phyloP scores from a whole-genome alignment of 1,140 invertebrate genomes.

The Drosophila guanche region DNA sequence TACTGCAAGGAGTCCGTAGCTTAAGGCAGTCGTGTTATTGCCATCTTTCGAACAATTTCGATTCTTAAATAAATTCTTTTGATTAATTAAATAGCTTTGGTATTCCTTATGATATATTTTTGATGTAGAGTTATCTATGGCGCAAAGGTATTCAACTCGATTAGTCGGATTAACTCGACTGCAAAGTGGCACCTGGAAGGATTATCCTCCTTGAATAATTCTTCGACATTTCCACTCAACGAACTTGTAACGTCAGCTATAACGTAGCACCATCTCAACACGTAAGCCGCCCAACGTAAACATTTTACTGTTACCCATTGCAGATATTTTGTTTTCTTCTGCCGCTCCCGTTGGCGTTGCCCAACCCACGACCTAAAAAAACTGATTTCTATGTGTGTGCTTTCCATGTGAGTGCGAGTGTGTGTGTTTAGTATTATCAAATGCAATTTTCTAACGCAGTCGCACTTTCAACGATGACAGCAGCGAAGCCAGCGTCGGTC shows the following conservation, averaged over 20 bases:
- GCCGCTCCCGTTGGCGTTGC: background rate
- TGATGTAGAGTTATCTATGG: too few species aligned
- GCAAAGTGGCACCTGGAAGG: too few species aligned
- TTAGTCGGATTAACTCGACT: too few species aligned
- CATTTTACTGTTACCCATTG: constrained; percentile 7
- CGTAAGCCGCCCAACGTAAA: constrained; percentile 41
- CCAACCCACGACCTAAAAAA: constrained; percentile 70
- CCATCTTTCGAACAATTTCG: too few species aligned
- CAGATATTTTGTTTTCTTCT: constrained; percentile 33
- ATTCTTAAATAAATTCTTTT: constrained; percentile 8
- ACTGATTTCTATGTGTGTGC: constrained; percentile 46
- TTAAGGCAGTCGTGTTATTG: too few species aligned
- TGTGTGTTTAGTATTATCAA: constrained; percentile 68
- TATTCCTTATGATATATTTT: too few species aligned
- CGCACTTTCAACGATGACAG: constrained; percentile 78
- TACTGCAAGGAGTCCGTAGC: too few species aligned
- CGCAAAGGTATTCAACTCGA: too few species aligned
- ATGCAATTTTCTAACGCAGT: constrained; percentile 83
- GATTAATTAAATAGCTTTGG: too few species aligned
- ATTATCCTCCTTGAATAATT: too few species aligned
- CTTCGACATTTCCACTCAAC: background rate
- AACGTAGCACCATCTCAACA: background rate
- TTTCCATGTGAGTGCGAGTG: constrained; percentile 29
- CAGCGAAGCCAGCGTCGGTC: constrained; percentile 26
- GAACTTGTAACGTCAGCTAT: constrained; percentile 23